These are phyloP conservation scores for Cybosia mesomella DNA, from an alignment of 2,888 invertebrate species.

Conservation along the genomic window DNA sequence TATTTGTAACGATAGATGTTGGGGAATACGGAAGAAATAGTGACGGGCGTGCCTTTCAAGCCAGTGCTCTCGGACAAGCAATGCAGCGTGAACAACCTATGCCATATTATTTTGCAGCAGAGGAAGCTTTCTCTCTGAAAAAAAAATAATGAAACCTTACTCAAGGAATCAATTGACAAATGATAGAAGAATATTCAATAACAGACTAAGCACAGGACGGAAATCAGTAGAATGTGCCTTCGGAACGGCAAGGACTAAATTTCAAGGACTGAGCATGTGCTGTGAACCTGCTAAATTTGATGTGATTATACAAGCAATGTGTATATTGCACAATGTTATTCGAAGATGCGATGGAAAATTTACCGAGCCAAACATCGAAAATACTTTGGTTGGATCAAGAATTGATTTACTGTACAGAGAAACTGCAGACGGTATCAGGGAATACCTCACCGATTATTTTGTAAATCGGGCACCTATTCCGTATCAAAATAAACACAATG, in stretches of 20 bases:
- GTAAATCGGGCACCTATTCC: conserved; percentile 14
- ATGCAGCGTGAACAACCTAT: conserved; percentile 30
- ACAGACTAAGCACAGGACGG: too few relatives aligned
- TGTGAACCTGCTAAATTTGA: too few relatives aligned
- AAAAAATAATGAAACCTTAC: conserved; percentile 34
- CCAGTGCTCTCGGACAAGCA: conserved; percentile 38
- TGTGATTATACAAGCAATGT: too few relatives aligned
- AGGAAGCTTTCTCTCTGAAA: conserved; percentile 41
- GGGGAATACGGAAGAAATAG: conserved; percentile 50
- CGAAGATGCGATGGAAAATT: too few relatives aligned
- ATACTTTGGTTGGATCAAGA: too few relatives aligned
- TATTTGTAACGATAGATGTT: conserved; percentile 43
- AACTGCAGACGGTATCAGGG: conserved; percentile 8
- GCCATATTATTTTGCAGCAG: conserved; percentile 42
- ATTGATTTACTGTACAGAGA: conserved; percentile 13
- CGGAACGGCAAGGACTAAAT: too few relatives aligned
- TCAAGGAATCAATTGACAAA: conserved; percentile 29
- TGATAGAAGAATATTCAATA: too few relatives aligned
- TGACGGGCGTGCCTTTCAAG: conserved; percentile 46
- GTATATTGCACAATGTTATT: too few relatives aligned
- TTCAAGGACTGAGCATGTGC: too few relatives aligned
- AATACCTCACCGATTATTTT: conserved; percentile 10
- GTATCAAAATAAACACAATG: too few relatives aligned
- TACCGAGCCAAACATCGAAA: too few relatives aligned
- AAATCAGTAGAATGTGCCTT: too few relatives aligned